These are phyloP conservation scores for Phoxinus phoxinus DNA, from an alignment of 2,113 vertebrate genomes.

Conservation along the genomic window DNA sequence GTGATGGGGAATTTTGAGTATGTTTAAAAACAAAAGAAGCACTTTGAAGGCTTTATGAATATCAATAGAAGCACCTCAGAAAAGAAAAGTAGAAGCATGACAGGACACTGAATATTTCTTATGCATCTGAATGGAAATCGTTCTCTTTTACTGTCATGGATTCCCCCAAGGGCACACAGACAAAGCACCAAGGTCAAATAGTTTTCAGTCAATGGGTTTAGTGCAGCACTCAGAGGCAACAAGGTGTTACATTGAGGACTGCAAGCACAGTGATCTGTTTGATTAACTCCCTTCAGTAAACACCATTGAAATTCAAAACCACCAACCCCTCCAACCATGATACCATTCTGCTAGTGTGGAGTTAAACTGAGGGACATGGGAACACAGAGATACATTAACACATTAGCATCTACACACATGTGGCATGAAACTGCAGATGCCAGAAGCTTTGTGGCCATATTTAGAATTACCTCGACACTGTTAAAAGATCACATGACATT, in stretches of 20 bases:
- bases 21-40: conserved; percentile 5
- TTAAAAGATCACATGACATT: not conserved
- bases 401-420: not conserved
- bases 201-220: conserved; percentile 18
- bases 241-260: conserved; percentile 20
- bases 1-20: not conserved
- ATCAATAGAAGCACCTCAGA: not conserved
- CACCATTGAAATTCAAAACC: conserved; percentile 16
- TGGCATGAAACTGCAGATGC: not conserved
- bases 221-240: conserved; percentile 7
- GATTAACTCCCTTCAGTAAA: conserved; percentile 33
- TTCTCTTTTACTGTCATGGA: not conserved
- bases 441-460: conserved; percentile 2
- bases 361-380: conserved; percentile 16
- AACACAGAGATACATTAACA: not conserved
- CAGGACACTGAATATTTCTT: not conserved
- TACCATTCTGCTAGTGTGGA: not conserved
- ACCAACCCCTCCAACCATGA: conserved; percentile 9
- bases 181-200: conserved; percentile 25
- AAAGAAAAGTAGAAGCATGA: not conserved
- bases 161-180: not conserved
- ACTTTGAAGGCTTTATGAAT: conserved; percentile 22
- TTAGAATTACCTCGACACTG: not conserved
- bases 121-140: not conserved
- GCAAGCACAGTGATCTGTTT: not conserved